A percentile compares a stretch with the other conserved stretches of the same genome.
phyloP scores from a whole-genome alignment of 2,113 vertebrate species.

The Brachyhypopomus occidentalis region DNA sequence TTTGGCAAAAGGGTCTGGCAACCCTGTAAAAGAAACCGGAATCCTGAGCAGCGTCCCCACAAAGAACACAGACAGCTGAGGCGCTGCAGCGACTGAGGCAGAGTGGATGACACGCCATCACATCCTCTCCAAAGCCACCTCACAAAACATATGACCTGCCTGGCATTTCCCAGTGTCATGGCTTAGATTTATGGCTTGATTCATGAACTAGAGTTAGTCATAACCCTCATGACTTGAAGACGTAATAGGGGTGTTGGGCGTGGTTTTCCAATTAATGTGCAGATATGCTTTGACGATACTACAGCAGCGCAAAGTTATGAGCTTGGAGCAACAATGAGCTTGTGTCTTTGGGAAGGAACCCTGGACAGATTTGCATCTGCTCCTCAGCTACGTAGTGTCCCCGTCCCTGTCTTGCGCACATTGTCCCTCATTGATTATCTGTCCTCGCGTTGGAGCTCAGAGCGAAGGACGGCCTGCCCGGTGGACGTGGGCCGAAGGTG shows the following conservation, averaged over 20 bases:
- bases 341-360: neutral
- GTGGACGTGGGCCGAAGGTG: constrained; percentile 11
- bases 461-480: neutral
- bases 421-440: neutral
- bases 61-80: neutral
- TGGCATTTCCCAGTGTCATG: neutral
- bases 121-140: constrained; percentile 19
- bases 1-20: constrained; percentile 96
- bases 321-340: neutral
- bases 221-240: constrained; percentile 3
- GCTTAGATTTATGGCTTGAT: neutral
- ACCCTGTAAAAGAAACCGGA: constrained; percentile 73
- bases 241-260: neutral
- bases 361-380: neutral
- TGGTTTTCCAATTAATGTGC: neutral
- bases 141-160: neutral
- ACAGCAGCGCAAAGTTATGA: neutral
- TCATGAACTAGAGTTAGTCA: constrained; percentile 5
- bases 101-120: constrained; percentile 8
- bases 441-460: neutral
- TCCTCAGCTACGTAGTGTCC: neutral
- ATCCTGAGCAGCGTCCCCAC: constrained; percentile 17
- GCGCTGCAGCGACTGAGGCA: constrained; percentile 7
- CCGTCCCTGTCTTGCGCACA: neutral
- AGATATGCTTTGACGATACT: neutral